phyloP scores from a whole-genome alignment of 1,140 invertebrate genomes.

The Ephestia elutella region DNA sequence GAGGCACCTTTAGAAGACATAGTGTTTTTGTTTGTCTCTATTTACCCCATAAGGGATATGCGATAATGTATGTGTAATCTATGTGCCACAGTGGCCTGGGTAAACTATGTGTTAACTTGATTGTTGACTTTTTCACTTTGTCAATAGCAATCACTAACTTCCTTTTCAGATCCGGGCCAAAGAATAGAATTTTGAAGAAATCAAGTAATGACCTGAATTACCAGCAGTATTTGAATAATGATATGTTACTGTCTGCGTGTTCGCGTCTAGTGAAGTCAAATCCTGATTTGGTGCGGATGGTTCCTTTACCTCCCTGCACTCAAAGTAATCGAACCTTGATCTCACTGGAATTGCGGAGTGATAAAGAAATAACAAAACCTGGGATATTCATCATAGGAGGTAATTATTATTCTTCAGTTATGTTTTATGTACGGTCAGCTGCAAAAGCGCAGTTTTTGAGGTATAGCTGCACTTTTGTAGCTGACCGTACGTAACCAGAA shows the following conservation, averaged over 20 bases:
- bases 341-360: constrained; percentile 52
- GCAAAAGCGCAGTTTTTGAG: too few species aligned
- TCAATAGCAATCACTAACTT: too few species aligned
- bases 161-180: constrained; percentile 49
- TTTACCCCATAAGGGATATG: too few species aligned
- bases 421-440: too few species aligned
- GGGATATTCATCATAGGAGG: constrained; percentile 59
- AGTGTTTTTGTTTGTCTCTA: too few species aligned
- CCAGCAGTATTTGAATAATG: constrained; percentile 34
- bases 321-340: constrained; percentile 42
- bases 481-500: too few species aligned
- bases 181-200: constrained; percentile 44
- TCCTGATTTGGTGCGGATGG: constrained; percentile 34
- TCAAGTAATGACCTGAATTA: constrained; percentile 26
- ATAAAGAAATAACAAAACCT: constrained; percentile 48
- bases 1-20: too few species aligned
- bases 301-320: constrained; percentile 37
- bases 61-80: too few species aligned
- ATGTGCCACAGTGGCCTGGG: too few species aligned
- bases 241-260: constrained; percentile 24
- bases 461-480: too few species aligned
- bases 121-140: too few species aligned
- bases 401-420: constrained; percentile 15
- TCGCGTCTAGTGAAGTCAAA: constrained; percentile 31
- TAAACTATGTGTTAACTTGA: too few species aligned